A percentile compares a stretch with the other conserved stretches of the same genome.
phyloP scores from a whole-genome alignment of 30 jellyfish, hydroid and myxozoan genomes.

The Catostylus mosaicus region DNA sequence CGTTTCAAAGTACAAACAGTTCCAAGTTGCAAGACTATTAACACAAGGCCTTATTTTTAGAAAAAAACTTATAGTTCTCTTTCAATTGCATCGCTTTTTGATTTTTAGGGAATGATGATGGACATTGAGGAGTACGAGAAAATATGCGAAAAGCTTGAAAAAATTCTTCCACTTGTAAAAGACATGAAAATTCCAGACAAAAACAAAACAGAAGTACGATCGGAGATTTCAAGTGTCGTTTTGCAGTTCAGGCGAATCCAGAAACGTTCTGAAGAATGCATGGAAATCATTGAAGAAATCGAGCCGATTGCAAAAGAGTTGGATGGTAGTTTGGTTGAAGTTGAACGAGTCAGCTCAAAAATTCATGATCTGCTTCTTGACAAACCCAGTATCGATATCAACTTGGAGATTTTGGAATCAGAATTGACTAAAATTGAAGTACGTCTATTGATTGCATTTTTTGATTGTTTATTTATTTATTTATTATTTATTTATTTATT shows the following conservation, averaged over 20 bases:
- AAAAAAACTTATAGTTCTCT: too few species aligned
- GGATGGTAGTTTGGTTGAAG: conserved; percentile 50
- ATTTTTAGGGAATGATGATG: conserved; percentile 75
- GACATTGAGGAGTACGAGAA: conserved; percentile 72
- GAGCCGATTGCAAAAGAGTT: conserved; percentile 76
- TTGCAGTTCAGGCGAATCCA: conserved; percentile 60
- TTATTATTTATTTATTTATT: not conserved
- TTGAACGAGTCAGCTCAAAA: conserved; percentile 27
- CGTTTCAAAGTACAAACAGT: too few species aligned
- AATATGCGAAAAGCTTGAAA: conserved; percentile 46
- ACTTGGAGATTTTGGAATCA: conserved; percentile 35
- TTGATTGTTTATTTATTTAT: not conserved
- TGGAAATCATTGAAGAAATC: conserved; percentile 50
- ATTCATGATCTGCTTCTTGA: conserved; percentile 53
- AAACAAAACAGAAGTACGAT: conserved; percentile 45
- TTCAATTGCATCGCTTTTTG: not conserved
- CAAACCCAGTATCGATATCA: conserved; percentile 67
- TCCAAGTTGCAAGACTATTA: too few species aligned
- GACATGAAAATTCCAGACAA: conserved; percentile 50
- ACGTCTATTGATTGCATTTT: not conserved
- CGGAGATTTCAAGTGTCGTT: conserved; percentile 66
- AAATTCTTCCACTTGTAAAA: conserved; percentile 34
- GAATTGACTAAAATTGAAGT: conserved; percentile 78
- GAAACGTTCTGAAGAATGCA: conserved; percentile 52
- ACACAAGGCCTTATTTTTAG: too few species aligned